Conservation (phyloP, 2,888 invertebrate genomes). For the Tiphia femorata region DNA sequence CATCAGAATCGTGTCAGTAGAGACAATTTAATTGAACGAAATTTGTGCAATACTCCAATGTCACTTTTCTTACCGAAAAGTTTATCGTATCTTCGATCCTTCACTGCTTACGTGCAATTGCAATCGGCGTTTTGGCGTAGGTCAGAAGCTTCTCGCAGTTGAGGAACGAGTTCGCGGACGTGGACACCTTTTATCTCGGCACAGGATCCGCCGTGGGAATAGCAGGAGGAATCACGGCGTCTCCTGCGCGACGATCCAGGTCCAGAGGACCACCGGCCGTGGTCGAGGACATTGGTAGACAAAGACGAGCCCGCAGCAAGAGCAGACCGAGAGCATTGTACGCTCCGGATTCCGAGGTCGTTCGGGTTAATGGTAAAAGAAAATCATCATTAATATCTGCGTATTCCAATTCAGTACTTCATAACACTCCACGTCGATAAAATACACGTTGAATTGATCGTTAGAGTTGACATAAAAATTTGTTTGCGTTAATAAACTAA, state of each 20-base stretch:
- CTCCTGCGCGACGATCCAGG: conserved; percentile 77
- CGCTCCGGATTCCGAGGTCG: conserved; percentile 85
- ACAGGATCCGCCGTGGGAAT: conserved; percentile 69
- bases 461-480: too few relatives aligned
- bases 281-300: conserved; percentile 72
- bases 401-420: too few relatives aligned
- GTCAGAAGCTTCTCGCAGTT: conserved; percentile 94
- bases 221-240: conserved; percentile 70
- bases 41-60: conserved; percentile 23
- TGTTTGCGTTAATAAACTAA: too few relatives aligned
- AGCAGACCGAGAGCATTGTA: conserved; percentile 87
- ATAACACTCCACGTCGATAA: too few relatives aligned
- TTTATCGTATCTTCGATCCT: background rate
- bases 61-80: conserved; percentile 7
- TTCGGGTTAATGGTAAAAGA: conserved; percentile 82
- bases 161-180: conserved; percentile 91
- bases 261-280: conserved; percentile 72
- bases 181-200: conserved; percentile 91
- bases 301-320: conserved; percentile 83
- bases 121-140: conserved; percentile 67
- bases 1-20: too few relatives aligned
- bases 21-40: too few relatives aligned
- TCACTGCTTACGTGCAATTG: background rate
- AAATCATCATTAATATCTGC: too few relatives aligned
- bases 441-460: too few relatives aligned